Evolutionary conservation across 2,113 vertebrate species (phyloP), one percentile per base, ranked within the genome.

Genomic region (Lampris megalopsis): DNA sequence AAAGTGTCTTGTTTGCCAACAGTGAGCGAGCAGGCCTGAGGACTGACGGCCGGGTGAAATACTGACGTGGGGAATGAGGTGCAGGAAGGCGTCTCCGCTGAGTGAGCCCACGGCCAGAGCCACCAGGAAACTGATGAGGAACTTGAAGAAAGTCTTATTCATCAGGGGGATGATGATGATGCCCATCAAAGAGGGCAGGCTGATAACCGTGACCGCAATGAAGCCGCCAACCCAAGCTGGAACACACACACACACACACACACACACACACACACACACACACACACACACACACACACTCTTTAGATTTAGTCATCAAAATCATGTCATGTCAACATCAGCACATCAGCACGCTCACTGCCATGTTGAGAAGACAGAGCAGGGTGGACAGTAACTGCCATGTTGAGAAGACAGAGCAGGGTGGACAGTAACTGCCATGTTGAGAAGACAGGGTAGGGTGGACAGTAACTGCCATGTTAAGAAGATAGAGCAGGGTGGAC

Each of bases 1-100:
- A 24, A 24, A 45, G 43, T 45, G 43, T 45, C 6, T 4, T 45
- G 43, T 45, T 45, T 45, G 43, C 3, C 6, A 6, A 45, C 43
- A 8, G 13, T 3, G 9, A 38, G 9, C 13, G 38, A 9, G 58
- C 9, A 41, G 38, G 35, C 8, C 5, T 8, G 10, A 36, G 24
- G 56, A 4, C 24, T 35, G 36, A 11, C 3, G 41, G 5, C 35
- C 4, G 57, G 4, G 36, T 59, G 0, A 11, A 0, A 0, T 6
- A 96, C 97, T 97, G 92, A 98, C 98, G 72, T 99, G 97, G 5
- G 98, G 98, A 85, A 99, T 96, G 61, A 99, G 97, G 75, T 99
- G 98, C 10, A 99, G 93, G 83, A 99, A 96, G 73, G 98, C 98
- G 77, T 99, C 98, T 59, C 98, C 98, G 56, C 98, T 99, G 82